Base-by-base conservation (phyloP, 2,797 vertebrate genomes). In the Phyllotis vaccarum region DNA sequence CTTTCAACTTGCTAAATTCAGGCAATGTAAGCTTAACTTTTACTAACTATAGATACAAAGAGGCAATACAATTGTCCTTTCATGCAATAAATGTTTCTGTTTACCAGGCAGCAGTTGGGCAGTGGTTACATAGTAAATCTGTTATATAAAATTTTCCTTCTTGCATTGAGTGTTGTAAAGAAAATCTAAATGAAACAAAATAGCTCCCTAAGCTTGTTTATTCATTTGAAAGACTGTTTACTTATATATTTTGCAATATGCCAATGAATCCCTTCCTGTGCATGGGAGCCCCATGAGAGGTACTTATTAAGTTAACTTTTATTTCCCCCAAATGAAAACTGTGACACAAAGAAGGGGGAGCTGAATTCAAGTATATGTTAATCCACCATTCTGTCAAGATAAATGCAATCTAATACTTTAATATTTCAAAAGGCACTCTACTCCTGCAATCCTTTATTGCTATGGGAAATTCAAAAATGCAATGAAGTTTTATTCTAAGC, bases 401-500 rank as follows among this genome's bases (percentile, higher is more conserved):
- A 95, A 70, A 81, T 89, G 0, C 17, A 37, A 6, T 74, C 14
- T 79, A 75, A 34, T 89, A 72, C 87, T 95, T 94, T n/a, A 86
- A 9, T 92, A 91, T 79, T 76, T 91, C 74, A 60, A 82, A 85
- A 81, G 1, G 1, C 83, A 31, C 31, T 82, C 72, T 81, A 64
- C 12, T 64, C 10, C 46, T 66, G 0, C 5, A 86, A 37, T 68
- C 29, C 14, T 70, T 91, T 83, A 24, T 86, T 89, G 78, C 64
- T 93, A 19, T 22, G 29, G 24, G 22, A 60, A 89, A 8, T 72
- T 92, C 91, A 72, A 80, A 93, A 93, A 79, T 70, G 80, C 19
- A 11, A 17, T 78, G 54, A 58, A 12, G 8, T 64, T 94, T 58
- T 96, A 46, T 86, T 95, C 94, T 86, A 90, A 91, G 49, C 1